Base-by-base conservation (phyloP, 1,140 invertebrate genomes). In the Epicauta chinensis region DNA sequence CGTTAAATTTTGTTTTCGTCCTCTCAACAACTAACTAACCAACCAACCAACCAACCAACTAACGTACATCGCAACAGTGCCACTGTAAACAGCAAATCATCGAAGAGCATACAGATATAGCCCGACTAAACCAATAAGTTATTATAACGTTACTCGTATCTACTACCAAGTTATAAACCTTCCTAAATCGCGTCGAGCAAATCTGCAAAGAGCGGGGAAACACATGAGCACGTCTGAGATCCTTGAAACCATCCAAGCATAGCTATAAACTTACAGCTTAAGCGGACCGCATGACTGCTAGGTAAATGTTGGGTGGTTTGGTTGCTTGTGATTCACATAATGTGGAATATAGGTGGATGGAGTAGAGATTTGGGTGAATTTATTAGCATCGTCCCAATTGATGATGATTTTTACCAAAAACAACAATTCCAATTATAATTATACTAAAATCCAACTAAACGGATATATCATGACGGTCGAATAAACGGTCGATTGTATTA, bases 261-360 rank as follows among this genome's bases (percentile, higher is more conserved):
- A 23, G 60, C 61, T 63, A 64, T 67, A 67, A 67, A 67, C 64
- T 63, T 59, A 46, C 53, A 58, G 59, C 61, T 67, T 65, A 67
- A 62, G 61, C 58, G 64, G 60, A 65, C 64, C 64, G 59, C 64
- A 66, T 62, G 66, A 65, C 64, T 68, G 62, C 55, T 58, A 66
- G 66, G 62, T 66, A 62, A 65, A 63, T 57, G 63, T 56, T 59
- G 46, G 52, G 42, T 50, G 38, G 47, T 30, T 52, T 45, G 40
- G 15, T 37, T 11, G 40, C 29, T 35, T 17, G 29, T 38, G 38
- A 47, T 43, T 30, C 16, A 11, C 16, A 30, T 5, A 43, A 41
- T 35, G 43, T 36, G 7, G 15, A n/a, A 46, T 23, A 46, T 32
- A 31, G 16, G 3, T 32, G 16, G 44, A 35, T 34, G 45, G 45